These are phyloP conservation scores for Gallinago undulata DNA, from an alignment of 2,113 vertebrate species.

Conservation along the genomic window DNA sequence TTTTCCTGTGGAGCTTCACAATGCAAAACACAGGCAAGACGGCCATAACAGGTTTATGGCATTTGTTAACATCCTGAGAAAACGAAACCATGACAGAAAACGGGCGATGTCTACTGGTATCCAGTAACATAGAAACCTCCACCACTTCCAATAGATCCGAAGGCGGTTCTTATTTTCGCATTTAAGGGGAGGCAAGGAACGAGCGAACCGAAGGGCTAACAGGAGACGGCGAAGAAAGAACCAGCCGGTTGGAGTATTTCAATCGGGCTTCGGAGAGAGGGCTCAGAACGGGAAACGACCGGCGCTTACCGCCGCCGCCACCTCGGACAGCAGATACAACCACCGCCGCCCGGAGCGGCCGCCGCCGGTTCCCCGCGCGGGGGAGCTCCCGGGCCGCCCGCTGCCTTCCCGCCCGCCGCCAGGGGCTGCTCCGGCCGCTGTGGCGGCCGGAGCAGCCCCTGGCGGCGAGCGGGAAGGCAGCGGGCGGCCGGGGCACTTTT, in stretches of 20 bases:
- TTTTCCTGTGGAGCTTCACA: accelerated
- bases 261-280: neutral
- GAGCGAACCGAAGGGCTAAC: neutral
- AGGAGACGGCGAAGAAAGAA: no score
- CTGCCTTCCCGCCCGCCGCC: neutral
- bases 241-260: accelerated
- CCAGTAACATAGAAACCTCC: neutral
- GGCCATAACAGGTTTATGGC: neutral
- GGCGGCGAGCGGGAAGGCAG: no score
- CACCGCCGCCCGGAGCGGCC: neutral
- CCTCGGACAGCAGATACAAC: neutral
- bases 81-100: neutral
- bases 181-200: neutral
- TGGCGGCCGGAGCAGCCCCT: no score
- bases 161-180: neutral
- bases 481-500: no score
- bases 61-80: neutral
- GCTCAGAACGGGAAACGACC: neutral
- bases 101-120: neutral
- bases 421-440: neutral
- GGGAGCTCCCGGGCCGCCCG: neutral
- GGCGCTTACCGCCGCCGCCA: neutral
- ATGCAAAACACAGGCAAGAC: accelerated
- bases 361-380: neutral
- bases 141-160: neutral